Conservation (phyloP, 2,113 vertebrate species). For the Epinephelus fuscoguttatus region DNA sequence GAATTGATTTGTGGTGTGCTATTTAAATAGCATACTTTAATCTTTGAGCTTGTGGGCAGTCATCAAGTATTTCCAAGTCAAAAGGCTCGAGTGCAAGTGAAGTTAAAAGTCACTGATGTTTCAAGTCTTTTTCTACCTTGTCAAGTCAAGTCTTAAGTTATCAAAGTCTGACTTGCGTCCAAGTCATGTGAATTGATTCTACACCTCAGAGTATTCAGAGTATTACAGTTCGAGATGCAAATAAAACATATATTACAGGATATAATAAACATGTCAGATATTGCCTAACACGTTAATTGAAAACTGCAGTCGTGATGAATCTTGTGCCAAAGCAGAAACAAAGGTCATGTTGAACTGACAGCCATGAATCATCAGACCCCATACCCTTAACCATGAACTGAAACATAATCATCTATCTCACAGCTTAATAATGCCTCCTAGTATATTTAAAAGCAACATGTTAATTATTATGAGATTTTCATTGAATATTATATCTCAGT, state of each 20-base stretch:
- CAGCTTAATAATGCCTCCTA: slow-evolving; percentile 28
- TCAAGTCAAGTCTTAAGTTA: too few species aligned
- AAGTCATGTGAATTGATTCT: too few species aligned
- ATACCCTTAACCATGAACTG: neutral
- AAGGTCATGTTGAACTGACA: slow-evolving; percentile 24
- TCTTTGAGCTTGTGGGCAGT: too few species aligned
- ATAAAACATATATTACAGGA: neutral
- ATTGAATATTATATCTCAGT: slow-evolving; percentile 55
- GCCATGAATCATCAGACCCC: slow-evolving; percentile 3
- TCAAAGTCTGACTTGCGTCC: too few species aligned
- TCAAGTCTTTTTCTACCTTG: too few species aligned
- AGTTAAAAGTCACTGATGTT: too few species aligned
- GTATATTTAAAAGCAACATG: slow-evolving; percentile 50
- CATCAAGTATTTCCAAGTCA: too few species aligned
- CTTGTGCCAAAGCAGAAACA: slow-evolving; percentile 13
- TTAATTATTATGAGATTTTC: slow-evolving; percentile 53
- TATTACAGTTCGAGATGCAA: neutral
- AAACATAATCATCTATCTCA: slow-evolving; percentile 30
- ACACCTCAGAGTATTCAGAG: too few species aligned
- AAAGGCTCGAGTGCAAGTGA: too few species aligned
- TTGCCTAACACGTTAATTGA: neutral
- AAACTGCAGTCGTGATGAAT: neutral
- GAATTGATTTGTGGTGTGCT: too few species aligned
- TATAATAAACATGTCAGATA: slow-evolving; percentile 24
- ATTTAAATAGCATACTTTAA: too few species aligned